These are phyloP conservation scores for Serilophus lunatus DNA, from an alignment of 2,113 vertebrate species.

Conservation along the genomic window DNA sequence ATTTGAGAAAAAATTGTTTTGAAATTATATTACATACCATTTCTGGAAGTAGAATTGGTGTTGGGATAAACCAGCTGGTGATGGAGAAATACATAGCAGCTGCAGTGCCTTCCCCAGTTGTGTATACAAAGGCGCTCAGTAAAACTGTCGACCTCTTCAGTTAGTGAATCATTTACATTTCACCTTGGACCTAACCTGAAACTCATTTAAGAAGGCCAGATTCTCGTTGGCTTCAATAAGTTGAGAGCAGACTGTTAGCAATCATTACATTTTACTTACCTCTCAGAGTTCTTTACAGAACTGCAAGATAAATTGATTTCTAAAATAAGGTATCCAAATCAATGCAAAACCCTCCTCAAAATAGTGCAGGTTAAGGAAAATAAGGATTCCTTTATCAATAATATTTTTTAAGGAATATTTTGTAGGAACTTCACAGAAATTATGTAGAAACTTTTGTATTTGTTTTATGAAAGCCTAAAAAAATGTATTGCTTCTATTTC, in stretches of 20 bases:
- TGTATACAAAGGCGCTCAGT: not conserved
- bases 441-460: not conserved
- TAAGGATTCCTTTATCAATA: not conserved
- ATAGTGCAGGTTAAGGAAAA: not conserved
- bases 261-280: not conserved
- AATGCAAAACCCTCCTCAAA: not conserved
- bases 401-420: not conserved
- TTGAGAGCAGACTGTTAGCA: not conserved
- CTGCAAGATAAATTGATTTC: not conserved
- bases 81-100: not conserved
- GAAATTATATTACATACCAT: not conserved
- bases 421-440: not conserved
- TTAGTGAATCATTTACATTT: not conserved
- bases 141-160: not conserved
- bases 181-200: not conserved
- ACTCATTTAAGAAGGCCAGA: not conserved
- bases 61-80: not conserved
- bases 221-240: not conserved
- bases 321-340: not conserved
- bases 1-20: not conserved
- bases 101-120: not conserved
- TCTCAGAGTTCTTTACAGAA: not conserved
- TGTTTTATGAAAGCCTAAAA: not conserved
- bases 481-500: not conserved
- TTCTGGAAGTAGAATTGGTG: not conserved